Evolutionary conservation across 2,113 vertebrate genomes (phyloP).

Genomic region (Albula glossodonta): DNA sequence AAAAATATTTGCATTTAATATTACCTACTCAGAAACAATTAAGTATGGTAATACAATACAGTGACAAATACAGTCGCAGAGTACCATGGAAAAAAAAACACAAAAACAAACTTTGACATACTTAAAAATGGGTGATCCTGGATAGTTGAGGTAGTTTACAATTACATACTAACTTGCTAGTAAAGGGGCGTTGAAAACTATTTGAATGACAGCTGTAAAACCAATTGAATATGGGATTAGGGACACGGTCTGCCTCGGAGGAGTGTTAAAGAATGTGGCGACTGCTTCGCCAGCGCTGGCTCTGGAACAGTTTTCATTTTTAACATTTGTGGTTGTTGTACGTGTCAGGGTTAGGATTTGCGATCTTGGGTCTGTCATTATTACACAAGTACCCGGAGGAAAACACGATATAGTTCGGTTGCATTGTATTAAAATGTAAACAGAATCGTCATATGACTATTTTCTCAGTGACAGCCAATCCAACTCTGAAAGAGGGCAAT

Average conservation of each 20-base stretch:
- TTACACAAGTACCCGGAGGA: neutral
- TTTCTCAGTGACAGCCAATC: neutral
- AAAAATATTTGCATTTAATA: neutral
- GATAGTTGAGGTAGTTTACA: slow-evolving; percentile 43
- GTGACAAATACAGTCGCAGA: neutral
- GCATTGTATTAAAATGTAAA: slow-evolving; percentile 3
- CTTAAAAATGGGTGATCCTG: slow-evolving; percentile 54
- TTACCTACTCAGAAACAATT: neutral
- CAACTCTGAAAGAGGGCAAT: neutral
- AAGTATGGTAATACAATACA: neutral
- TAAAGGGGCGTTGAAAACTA: neutral
- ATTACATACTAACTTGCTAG: slow-evolving; percentile 43
- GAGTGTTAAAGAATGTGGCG: neutral
- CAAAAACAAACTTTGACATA: slow-evolving; percentile 57
- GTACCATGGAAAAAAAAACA: neutral
- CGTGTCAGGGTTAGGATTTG: neutral
- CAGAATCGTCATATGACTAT: slow-evolving; percentile 13
- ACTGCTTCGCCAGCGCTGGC: neutral
- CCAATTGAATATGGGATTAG: slow-evolving; percentile 34
- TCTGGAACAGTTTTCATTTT: neutral
- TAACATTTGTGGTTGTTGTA: neutral
- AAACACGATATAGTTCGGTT: slow-evolving; percentile 8
- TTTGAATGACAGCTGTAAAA: slow-evolving; percentile 21
- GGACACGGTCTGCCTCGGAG: neutral
- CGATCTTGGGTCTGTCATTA: neutral